Conservation (phyloP, 2,113 vertebrate species). For the Vidua chalybeata region DNA sequence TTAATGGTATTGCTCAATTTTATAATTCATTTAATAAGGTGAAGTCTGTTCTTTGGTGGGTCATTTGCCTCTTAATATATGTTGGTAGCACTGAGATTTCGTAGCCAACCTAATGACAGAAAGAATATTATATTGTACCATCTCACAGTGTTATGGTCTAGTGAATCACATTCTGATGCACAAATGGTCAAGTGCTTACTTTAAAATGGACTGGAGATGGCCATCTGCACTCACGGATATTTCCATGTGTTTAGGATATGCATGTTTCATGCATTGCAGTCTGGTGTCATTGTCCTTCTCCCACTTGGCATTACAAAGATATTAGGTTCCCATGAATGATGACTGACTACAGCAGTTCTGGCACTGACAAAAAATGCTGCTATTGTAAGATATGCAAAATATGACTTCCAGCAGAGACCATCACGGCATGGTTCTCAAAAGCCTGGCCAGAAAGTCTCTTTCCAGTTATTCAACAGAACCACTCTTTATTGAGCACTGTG, state of each 20-base stretch:
- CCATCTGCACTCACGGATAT: constrained; percentile 48
- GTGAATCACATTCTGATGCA: background rate
- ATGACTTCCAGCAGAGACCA: constrained; percentile 12
- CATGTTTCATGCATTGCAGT: background rate
- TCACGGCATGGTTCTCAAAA: background rate
- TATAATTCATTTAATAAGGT: background rate
- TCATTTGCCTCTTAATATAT: background rate
- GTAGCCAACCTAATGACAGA: background rate
- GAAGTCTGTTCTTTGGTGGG: background rate
- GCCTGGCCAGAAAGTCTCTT: constrained; percentile 14
- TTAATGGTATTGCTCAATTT: background rate
- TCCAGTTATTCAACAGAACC: background rate
- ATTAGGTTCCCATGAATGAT: constrained; percentile 63
- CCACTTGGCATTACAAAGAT: constrained; percentile 43
- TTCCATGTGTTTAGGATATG: constrained; percentile 20
- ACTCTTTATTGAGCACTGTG: background rate
- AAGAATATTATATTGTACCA: background rate
- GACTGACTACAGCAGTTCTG: constrained; percentile 38
- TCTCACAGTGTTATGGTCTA: background rate
- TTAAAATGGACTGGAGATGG: constrained; percentile 36
- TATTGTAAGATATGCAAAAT: constrained; percentile 57
- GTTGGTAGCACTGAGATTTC: background rate
- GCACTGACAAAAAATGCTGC: constrained; percentile 43
- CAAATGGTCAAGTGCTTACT: background rate
- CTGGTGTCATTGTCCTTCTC: constrained; percentile 40